Percentiles rank a stretch among this genome's conserved stretches.
Conservation (phyloP, 2,113 vertebrate genomes). For the Rhombomys opimus region DNA sequence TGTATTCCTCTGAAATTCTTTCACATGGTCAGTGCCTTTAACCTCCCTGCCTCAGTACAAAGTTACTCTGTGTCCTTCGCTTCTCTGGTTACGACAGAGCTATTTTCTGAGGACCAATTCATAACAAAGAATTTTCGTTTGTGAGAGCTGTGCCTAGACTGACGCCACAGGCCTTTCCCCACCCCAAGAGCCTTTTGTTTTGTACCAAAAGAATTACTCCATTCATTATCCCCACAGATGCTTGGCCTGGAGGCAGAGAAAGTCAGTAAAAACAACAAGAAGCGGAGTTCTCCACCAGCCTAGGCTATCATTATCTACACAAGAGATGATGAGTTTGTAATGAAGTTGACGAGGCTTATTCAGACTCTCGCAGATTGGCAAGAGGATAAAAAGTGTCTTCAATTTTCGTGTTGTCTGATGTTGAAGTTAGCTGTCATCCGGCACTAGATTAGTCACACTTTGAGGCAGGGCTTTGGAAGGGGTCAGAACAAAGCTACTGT, state of each 20-base stretch:
- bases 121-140: conserved; percentile 92
- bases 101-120: conserved; percentile 91
- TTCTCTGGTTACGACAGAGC: conserved; percentile 91
- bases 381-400: conserved; percentile 94
- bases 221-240: conserved; percentile 95
- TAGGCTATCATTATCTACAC: conserved; percentile 94
- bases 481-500: conserved; percentile 93
- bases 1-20: conserved; percentile 88
- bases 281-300: conserved; percentile 90
- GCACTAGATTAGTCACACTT: conserved; percentile 92
- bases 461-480: conserved; percentile 91
- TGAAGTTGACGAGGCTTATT: conserved; percentile 95
- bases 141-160: conserved; percentile 89
- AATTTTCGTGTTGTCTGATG: conserved; percentile 94
- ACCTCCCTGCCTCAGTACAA: conserved; percentile 89
- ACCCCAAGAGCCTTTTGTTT: conserved; percentile 94
- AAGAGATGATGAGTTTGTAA: conserved; percentile 94
- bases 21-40: conserved; percentile 89
- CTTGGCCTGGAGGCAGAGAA: conserved; percentile 91
- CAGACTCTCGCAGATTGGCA: conserved; percentile 91
- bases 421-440: conserved; percentile 93
- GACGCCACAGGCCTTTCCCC: conserved; percentile 91
- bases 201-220: conserved; percentile 93
- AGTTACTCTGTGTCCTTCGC: conserved; percentile 92
- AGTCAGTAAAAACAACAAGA: conserved; percentile 94